Base-by-base conservation (phyloP, 1,140 invertebrate species). In the Scaptodrosophila lebanonensis region DNA sequence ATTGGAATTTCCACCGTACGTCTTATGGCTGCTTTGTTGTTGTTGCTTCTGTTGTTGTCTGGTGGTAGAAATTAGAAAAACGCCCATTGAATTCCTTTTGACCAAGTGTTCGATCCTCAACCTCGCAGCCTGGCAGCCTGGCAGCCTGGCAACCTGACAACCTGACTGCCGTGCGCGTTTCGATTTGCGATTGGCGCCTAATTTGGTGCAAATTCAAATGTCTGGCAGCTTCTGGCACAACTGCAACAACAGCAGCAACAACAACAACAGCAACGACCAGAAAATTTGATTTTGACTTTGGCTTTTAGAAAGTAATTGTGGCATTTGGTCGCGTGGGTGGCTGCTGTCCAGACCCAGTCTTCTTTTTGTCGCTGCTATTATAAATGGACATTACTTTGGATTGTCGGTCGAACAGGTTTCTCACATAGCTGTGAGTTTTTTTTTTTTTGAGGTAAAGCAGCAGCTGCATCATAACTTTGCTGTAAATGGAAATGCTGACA, bases 321-420 rank as follows among this genome's bases (percentile, higher is more conserved):
- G 73, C 69, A 66, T 66, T 33, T 54, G 62, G 44, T 25, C 17
- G 52, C 42, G 73, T 79, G 68, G 75, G 61, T 69, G 69, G 35
- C 36, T 48, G 43, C 6, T 25, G 32, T 20, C 42, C 22, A 9
- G n/a, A 44, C 44, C 47, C 56, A 43, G 20, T 18, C 33, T 48
- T 16, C 40, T 54, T 42, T 12, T 38, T 36, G 32, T 43, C 42
- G n/a, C 43, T 49, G 54, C 60, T 68, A 33, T 54, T 82, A 79
- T 73, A 79, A 79, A 79, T 79, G 73, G 75, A 59, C 60, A 82
- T 79, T n/a, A n/a, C n/a, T n/a, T n/a, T n/a, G n/a, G n/a, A n/a
- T 79, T 79, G 75, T 82, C 82, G 82, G 60, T 47, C 52, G 48
- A 79, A 82, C 73, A 60, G 44, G 73, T 79, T 79, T 52, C 3